Evolutionary conservation across 2,113 vertebrate genomes (phyloP).

Genomic region (Notarius quadriscutis): DNA sequence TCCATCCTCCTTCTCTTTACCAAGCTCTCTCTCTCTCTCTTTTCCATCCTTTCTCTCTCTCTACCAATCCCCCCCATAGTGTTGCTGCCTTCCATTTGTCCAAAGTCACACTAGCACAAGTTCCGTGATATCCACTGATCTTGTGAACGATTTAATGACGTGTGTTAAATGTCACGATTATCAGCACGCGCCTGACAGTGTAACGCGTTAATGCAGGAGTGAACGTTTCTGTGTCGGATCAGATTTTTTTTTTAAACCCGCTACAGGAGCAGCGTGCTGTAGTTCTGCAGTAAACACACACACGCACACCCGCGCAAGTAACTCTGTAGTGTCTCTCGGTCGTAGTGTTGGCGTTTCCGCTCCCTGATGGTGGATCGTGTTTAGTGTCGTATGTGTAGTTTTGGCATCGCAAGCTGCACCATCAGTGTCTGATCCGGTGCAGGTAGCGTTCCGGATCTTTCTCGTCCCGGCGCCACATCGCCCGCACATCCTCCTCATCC

Average conservation of each 20-base stretch:
- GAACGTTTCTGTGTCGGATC: neutral
- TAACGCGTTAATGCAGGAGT: neutral
- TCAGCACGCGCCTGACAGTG: neutral
- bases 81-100: too few species aligned
- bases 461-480: constrained; percentile 35
- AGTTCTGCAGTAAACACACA: neutral
- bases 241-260: neutral
- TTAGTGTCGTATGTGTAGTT: neutral
- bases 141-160: too few species aligned
- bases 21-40: too few species aligned
- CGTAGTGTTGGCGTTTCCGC: neutral
- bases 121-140: neutral
- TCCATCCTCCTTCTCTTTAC: too few species aligned
- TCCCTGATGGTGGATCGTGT: neutral
- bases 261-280: neutral
- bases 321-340: constrained; percentile 15
- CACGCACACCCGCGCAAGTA: neutral
- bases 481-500: constrained; percentile 44
- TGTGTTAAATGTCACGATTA: neutral
- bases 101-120: too few species aligned
- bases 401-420: neutral
- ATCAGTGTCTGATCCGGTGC: constrained; percentile 68
- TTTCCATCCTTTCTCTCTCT: too few species aligned
- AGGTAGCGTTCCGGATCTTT: constrained; percentile 69
- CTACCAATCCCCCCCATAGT: too few species aligned